Conservation (phyloP, 2,797 vertebrate species). For the Macroramphosus scolopax region DNA sequence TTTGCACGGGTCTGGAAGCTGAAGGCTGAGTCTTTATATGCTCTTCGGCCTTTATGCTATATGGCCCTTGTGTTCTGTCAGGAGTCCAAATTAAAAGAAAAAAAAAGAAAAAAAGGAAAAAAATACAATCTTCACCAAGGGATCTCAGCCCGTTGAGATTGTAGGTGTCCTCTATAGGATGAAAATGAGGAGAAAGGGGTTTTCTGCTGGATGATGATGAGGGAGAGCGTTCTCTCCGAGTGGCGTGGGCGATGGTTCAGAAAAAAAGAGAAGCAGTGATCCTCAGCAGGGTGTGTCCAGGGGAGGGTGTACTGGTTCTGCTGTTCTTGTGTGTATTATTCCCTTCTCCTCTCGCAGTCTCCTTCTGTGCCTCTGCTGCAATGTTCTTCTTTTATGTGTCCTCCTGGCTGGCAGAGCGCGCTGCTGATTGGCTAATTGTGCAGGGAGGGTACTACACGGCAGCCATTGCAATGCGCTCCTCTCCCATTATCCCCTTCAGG, state of each 20-base stretch:
- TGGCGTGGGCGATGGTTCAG: slow-evolving; percentile 81
- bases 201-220: slow-evolving; percentile 79
- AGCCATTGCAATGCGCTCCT: slow-evolving; percentile 83
- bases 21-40: slow-evolving; percentile 57
- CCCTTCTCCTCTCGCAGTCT: slow-evolving; percentile 82
- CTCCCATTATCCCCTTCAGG: slow-evolving; percentile 84
- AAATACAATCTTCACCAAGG: slow-evolving; percentile 74
- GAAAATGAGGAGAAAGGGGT: slow-evolving; percentile 80
- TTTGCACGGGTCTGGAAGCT: slow-evolving; percentile 75
- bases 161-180: slow-evolving; percentile 81
- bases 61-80: slow-evolving; percentile 51
- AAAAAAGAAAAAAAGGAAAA: slow-evolving; percentile 76
- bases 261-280: slow-evolving; percentile 80
- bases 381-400: slow-evolving; percentile 87
- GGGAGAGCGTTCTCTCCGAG: slow-evolving; percentile 81
- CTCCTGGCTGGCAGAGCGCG: slow-evolving; percentile 79
- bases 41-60: slow-evolving; percentile 61
- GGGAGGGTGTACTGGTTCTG: slow-evolving; percentile 80
- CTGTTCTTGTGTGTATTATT: slow-evolving; percentile 80
- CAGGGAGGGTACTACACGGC: slow-evolving; percentile 84
- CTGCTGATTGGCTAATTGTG: slow-evolving; percentile 86
- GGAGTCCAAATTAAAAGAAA: slow-evolving; percentile 73
- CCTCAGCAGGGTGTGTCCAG: slow-evolving; percentile 86
- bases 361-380: slow-evolving; percentile 87
- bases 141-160: slow-evolving; percentile 78